These are phyloP conservation scores for Acheta domesticus DNA, from an alignment of 2,888 invertebrate genomes.

Conservation along the genomic window DNA sequence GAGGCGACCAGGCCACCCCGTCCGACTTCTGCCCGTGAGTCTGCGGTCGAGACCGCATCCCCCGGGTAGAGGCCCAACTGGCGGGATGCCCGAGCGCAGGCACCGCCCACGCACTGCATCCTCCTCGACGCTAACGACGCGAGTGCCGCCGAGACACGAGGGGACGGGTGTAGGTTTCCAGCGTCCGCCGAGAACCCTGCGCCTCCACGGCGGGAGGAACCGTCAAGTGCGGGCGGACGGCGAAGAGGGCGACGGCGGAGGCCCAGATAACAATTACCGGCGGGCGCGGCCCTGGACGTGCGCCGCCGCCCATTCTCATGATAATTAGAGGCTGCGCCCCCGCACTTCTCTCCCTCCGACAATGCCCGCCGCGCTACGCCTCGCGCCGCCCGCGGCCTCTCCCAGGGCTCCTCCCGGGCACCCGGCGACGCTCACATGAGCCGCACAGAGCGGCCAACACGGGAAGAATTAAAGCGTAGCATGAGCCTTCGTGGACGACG, in stretches of 20 bases:
- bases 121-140: too few relatives aligned
- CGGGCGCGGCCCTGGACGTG: neutral
- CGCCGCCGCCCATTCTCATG: neutral
- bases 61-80: too few relatives aligned
- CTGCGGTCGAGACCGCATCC: too few relatives aligned
- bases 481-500: too few relatives aligned
- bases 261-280: neutral
- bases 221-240: neutral
- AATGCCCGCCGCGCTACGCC: neutral
- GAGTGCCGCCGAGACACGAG: too few relatives aligned
- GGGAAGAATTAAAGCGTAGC: too few relatives aligned
- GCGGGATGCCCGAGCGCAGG: too few relatives aligned
- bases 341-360: neutral
- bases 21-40: too few relatives aligned
- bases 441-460: too few relatives aligned
- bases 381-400: neutral
- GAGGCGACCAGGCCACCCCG: too few relatives aligned
- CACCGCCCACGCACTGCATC: too few relatives aligned
- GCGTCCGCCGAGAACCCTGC: neutral
- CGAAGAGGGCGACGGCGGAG: neutral
- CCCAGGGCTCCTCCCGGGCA: neutral
- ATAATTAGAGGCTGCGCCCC: neutral
- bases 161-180: neutral
- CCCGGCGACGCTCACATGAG: too few relatives aligned
- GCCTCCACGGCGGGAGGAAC: neutral